A percentile compares a stretch with the other conserved stretches of the same genome.
These are phyloP conservation scores for Puffinus mauretanicus DNA, from an alignment of 2,113 vertebrate species.

Conservation along the genomic window DNA sequence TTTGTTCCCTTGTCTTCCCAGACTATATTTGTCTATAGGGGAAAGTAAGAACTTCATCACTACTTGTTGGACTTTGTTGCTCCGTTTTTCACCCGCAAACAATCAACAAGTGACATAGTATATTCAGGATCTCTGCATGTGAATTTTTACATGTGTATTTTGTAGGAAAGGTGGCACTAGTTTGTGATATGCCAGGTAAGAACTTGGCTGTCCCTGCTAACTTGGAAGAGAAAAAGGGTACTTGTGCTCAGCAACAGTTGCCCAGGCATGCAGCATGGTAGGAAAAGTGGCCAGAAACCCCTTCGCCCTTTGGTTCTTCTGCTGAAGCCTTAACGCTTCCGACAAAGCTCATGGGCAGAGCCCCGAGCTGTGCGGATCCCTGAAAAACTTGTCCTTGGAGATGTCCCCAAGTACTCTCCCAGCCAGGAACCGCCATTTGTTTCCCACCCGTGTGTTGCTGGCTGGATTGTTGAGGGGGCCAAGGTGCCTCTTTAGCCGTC, in stretches of 20 bases:
- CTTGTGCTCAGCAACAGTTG: no score
- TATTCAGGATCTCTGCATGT: not conserved
- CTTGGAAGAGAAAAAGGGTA: not conserved
- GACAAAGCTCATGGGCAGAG: no score
- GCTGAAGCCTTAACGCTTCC: no score
- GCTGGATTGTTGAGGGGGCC: not conserved
- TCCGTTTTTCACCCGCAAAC: not conserved
- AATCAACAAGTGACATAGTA: not conserved
- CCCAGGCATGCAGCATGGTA: no score
- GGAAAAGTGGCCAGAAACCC: no score
- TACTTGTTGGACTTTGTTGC: not conserved
- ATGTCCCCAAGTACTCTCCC: not conserved
- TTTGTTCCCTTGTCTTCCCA: not conserved
- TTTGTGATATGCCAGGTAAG: not conserved
- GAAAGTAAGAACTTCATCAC: constrained; percentile 75
- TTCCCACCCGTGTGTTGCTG: not conserved
- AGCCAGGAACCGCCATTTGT: not conserved
- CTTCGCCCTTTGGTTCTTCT: no score
- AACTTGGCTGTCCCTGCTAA: not conserved
- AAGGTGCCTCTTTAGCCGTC: no score
- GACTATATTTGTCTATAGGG: constrained; percentile 87
- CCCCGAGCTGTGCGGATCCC: not conserved
- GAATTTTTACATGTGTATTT: not conserved
- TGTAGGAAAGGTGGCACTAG: not conserved
- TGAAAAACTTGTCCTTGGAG: not conserved